Evolutionary conservation across 2,888 invertebrate genomes (phyloP).

Genomic region (Macropis europaea): DNA sequence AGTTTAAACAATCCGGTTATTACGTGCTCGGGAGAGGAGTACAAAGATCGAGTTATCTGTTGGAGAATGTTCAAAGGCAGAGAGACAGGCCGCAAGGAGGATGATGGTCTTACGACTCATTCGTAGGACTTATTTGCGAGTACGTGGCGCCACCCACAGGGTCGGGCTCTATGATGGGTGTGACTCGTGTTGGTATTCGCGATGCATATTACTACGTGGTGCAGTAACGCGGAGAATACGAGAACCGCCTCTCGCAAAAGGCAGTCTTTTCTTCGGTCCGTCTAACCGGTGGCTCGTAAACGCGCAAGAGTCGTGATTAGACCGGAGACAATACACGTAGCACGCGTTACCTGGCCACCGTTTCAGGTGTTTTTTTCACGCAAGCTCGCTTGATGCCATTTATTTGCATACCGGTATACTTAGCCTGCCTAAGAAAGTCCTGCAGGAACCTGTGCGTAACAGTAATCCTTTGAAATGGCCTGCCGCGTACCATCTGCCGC

Average conservation of each 20-base stretch:
- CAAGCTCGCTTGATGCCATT: slow-evolving; percentile 35
- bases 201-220: slow-evolving; percentile 67
- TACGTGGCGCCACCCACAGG: slow-evolving; percentile 67
- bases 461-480: slow-evolving; percentile 45
- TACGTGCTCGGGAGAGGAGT: not conserved
- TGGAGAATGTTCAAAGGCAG: slow-evolving; percentile 11
- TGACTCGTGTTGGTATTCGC: slow-evolving; percentile 72
- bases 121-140: slow-evolving; percentile 60
- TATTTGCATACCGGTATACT: slow-evolving; percentile 48
- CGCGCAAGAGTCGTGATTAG: slow-evolving; percentile 56
- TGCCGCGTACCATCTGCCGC: slow-evolving; percentile 62
- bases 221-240: slow-evolving; percentile 56
- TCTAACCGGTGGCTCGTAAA: slow-evolving; percentile 56
- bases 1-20: not conserved
- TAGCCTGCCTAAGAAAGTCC: slow-evolving; percentile 6
- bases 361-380: slow-evolving; percentile 22
- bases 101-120: slow-evolving; percentile 34
- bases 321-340: slow-evolving; percentile 42
- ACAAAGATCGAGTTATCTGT: slow-evolving; percentile 9
- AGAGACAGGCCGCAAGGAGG: slow-evolving; percentile 2
- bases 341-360: slow-evolving; percentile 18
- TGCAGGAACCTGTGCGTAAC: slow-evolving; percentile 25
- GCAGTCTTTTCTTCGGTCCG: slow-evolving; percentile 42
- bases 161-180: slow-evolving; percentile 69
- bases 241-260: slow-evolving; percentile 58